phyloP scores from a whole-genome alignment of 2,113 vertebrate genomes.

The Esox niger region DNA sequence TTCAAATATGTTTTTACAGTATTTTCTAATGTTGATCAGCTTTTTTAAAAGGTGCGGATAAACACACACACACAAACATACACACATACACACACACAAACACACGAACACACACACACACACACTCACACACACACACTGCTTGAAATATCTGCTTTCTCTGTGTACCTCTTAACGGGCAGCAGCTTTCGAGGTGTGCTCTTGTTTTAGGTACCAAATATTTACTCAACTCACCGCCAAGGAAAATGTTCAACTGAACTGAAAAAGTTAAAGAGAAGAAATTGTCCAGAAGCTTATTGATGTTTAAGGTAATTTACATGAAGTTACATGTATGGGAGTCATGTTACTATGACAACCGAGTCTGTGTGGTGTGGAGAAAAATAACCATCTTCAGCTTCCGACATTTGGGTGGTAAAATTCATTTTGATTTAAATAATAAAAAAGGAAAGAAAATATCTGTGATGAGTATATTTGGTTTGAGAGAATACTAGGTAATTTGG shows the following conservation, averaged over 20 bases:
- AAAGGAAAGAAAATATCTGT: neutral
- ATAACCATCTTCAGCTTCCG: neutral
- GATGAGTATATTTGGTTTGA: neutral
- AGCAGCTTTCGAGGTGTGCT: conserved; percentile 53
- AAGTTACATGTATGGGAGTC: neutral
- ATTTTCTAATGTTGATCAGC: too few relatives aligned
- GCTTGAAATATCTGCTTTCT: conserved; percentile 39
- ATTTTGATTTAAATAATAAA: neutral
- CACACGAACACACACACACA: neutral
- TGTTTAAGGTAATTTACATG: conserved; percentile 21
- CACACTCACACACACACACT: neutral
- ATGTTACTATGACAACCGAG: neutral
- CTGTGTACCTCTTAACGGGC: conserved; percentile 64
- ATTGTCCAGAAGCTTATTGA: too few relatives aligned
- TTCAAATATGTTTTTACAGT: too few relatives aligned
- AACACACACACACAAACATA: too few relatives aligned
- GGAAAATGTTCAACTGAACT: too few relatives aligned
- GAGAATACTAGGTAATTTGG: too few relatives aligned
- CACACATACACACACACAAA: neutral
- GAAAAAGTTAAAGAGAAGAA: too few relatives aligned
- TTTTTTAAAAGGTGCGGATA: too few relatives aligned
- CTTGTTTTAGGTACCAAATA: conserved; percentile 74
- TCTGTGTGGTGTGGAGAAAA: neutral
- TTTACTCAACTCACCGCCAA: conserved; percentile 65
- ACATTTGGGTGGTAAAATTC: neutral